Evolutionary conservation across 2,113 vertebrate species (phyloP).

Genomic region (Bufo bufo): DNA sequence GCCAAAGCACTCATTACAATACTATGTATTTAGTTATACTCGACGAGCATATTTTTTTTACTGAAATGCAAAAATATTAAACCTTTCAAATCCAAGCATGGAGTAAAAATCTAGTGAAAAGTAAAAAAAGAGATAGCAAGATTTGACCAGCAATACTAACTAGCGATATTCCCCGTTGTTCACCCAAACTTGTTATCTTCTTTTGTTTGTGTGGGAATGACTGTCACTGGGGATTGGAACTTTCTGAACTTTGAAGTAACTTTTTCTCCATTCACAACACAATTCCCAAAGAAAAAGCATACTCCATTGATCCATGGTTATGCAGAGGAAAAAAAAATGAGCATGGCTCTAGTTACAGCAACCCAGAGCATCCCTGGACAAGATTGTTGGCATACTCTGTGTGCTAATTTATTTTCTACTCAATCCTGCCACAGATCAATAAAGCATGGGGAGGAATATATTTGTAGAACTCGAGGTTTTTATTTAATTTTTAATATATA

Average conservation of each 20-base stretch:
- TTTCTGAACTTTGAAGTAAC: constrained; percentile 50
- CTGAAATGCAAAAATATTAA: not conserved
- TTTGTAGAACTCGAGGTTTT: constrained; percentile 27
- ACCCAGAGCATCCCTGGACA: constrained; percentile 35
- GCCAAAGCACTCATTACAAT: not conserved
- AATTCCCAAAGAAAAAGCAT: constrained; percentile 52
- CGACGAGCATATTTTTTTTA: not conserved
- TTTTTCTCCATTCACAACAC: constrained; percentile 35
- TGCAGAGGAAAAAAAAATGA: constrained; percentile 39
- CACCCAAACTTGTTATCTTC: constrained; percentile 29
- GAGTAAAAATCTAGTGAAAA: not conserved
- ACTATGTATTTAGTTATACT: not conserved
- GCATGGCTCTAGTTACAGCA: constrained; percentile 40
- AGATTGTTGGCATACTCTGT: constrained; percentile 31
- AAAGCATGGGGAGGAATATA: constrained; percentile 39
- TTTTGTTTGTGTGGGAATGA: constrained; percentile 20
- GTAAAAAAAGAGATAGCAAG: not conserved
- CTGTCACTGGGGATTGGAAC: constrained; percentile 42
- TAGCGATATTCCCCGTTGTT: constrained; percentile 36
- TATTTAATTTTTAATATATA: no score
- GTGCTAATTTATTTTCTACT: constrained; percentile 42
- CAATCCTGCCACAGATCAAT: constrained; percentile 42
- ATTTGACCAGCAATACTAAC: constrained; percentile 16
- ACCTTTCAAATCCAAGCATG: not conserved
- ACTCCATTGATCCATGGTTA: constrained; percentile 34